Base-by-base conservation (phyloP, 2,888 invertebrate species). In the Limenitis arthemis region DNA sequence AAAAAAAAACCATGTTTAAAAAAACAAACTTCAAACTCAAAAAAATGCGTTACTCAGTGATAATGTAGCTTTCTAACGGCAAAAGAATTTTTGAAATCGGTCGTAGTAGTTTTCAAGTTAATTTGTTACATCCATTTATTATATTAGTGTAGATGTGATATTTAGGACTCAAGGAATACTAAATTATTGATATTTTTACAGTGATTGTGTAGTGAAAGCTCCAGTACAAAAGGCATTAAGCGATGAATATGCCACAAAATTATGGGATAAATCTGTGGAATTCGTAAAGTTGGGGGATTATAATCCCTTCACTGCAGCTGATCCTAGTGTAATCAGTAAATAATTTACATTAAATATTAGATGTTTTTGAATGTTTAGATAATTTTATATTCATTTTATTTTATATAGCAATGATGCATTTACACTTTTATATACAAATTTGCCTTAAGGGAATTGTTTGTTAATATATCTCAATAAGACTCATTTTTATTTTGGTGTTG, bases 221-320 rank as follows among this genome's bases (percentile, higher is more conserved):
- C 84, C 90, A 0, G 71, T 81, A 0, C 38, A 60, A 5, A 76
- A 72, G 33, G 89, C 89, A 0, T 63, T 70, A 31, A 79, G 89
- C 58, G 77, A 80, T 4, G 87, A 88, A 52, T 61, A 76, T 48
- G 89, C 90, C 0, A 80, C 80, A 57, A 86, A 85, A 61, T 73
- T 93, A 28, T 92, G 92, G 92, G 79, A 88, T 6, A 72, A 85
- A 44, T 91, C 91, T 40, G 65, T 82, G 5, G 84, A 89, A 52
- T 66, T 91, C 41, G 89, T 91, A 0, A 86, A 85, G 0, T 67
- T 87, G 0, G 72, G 66, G 34, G 73, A 78, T 57, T 78, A 65
- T 60, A 69, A 86, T 55, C 80, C 84, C 0, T 82, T 87, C 59
- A 78, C 75, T 6, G 70, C 70, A 1, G 59, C 56, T n/a, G 53